Conservation (phyloP, 1,140 invertebrate species). For the Diabrotica undecimpunctata region DNA sequence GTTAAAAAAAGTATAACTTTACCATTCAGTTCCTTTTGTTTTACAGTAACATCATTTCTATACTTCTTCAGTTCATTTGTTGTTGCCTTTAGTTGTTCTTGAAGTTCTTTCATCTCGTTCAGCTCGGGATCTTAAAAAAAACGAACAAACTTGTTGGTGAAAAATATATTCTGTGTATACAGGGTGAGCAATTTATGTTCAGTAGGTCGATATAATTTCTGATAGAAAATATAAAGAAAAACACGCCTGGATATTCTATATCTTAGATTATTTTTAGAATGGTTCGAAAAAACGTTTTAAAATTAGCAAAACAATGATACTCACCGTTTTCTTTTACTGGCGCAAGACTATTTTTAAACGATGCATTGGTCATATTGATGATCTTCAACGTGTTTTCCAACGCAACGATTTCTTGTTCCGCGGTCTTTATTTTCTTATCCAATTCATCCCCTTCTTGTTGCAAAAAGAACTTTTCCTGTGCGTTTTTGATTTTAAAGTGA, state of each 20-base stretch:
- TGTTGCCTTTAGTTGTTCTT: constrained; percentile 32
- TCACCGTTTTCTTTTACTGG: constrained; percentile 52
- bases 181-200: too few relatives aligned
- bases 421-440: constrained; percentile 62
- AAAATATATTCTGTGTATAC: too few relatives aligned
- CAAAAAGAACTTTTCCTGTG: constrained; percentile 64
- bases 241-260: background rate
- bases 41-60: constrained; percentile 27
- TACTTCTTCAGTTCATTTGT: constrained; percentile 21
- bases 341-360: constrained; percentile 56
- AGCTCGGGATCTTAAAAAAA: constrained; percentile 34
- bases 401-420: constrained; percentile 67
- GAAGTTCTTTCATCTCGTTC: constrained; percentile 37
- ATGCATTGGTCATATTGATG: constrained; percentile 62
- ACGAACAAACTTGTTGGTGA: background rate
- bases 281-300: background rate
- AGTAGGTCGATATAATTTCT: too few relatives aligned
- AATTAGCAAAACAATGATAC: background rate
- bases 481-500: constrained; percentile 65
- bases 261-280: constrained; percentile 12
- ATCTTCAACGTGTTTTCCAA: constrained; percentile 71
- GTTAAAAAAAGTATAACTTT: background rate
- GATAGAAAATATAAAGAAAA: too few relatives aligned
- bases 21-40: constrained; percentile 33
- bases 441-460: constrained; percentile 67